A percentile compares a stretch with the other conserved stretches of the same genome.
These are phyloP conservation scores for Chelon labrosus DNA, from an alignment of 2,797 vertebrate genomes.

Conservation along the genomic window DNA sequence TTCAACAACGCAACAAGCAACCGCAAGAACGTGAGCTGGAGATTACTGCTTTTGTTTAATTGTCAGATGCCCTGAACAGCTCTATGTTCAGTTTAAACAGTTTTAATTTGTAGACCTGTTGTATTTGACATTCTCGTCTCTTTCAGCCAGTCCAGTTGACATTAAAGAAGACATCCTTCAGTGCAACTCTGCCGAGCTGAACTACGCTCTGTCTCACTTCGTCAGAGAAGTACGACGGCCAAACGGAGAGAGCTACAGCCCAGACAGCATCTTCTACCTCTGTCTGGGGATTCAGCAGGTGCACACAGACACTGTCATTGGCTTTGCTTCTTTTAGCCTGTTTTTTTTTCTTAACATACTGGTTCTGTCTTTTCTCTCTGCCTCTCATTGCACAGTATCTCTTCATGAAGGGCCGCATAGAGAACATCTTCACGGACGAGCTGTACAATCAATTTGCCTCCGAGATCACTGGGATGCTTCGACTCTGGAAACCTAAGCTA, in stretches of 20 bases:
- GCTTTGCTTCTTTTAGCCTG: background rate
- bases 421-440: constrained; percentile 97
- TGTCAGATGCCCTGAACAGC: constrained; percentile 70
- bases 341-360: background rate
- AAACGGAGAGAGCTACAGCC: constrained; percentile 91
- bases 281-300: constrained; percentile 99
- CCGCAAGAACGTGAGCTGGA: constrained; percentile 80
- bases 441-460: constrained; percentile 92
- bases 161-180: constrained; percentile 94
- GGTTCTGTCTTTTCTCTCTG: background rate
- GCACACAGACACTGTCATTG: constrained; percentile 32
- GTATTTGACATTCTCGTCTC: background rate
- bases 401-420: constrained; percentile 95
- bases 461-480: constrained; percentile 93
- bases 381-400: constrained; percentile 86
- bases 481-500: constrained; percentile 90
- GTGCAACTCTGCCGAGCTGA: constrained; percentile 92
- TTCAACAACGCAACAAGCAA: constrained; percentile 87
- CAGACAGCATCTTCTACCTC: constrained; percentile 97
- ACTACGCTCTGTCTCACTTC: constrained; percentile 93
- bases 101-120: background rate
- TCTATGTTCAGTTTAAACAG: background rate
- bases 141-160: constrained; percentile 83
- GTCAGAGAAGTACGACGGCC: constrained; percentile 94
- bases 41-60: background rate